Conservation (phyloP, 2,113 vertebrate species). For the Symphodus melops region DNA sequence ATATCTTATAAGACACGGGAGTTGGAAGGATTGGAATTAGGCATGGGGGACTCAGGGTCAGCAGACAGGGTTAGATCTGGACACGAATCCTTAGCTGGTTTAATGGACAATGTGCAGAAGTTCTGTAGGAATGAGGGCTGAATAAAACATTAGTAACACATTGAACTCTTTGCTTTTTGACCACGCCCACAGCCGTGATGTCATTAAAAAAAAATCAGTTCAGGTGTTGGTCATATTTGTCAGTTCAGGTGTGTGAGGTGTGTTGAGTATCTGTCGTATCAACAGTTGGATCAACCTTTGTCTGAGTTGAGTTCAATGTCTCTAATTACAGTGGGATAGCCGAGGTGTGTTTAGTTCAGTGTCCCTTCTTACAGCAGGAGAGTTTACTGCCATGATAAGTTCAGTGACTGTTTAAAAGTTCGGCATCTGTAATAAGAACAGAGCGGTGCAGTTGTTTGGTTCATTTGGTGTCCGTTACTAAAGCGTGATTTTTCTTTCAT, state of each 20-base stretch:
- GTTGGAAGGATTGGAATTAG: neutral
- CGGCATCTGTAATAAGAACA: no score
- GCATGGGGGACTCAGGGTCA: neutral
- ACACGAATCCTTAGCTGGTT: neutral
- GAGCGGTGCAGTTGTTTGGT: no score
- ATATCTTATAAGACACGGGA: neutral
- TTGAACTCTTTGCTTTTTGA: neutral
- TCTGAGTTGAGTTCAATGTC: no score
- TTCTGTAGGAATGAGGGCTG: neutral
- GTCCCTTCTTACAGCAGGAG: no score
- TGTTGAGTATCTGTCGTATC: neutral
- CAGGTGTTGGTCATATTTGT: no score
- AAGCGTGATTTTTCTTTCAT: no score
- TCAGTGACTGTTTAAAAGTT: no score
- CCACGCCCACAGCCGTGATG: slow-evolving; percentile 8
- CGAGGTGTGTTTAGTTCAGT: neutral
- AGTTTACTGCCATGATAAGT: no score
- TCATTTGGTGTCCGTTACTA: no score
- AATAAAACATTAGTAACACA: neutral
- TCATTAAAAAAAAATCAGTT: neutral
- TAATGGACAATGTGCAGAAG: neutral
- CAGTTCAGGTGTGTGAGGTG: no score
- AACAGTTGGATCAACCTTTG: neutral
- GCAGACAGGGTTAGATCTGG: neutral
- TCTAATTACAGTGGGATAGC: no score